phyloP scores from a whole-genome alignment of 1,140 invertebrate genomes.

The Achroia grisella region DNA sequence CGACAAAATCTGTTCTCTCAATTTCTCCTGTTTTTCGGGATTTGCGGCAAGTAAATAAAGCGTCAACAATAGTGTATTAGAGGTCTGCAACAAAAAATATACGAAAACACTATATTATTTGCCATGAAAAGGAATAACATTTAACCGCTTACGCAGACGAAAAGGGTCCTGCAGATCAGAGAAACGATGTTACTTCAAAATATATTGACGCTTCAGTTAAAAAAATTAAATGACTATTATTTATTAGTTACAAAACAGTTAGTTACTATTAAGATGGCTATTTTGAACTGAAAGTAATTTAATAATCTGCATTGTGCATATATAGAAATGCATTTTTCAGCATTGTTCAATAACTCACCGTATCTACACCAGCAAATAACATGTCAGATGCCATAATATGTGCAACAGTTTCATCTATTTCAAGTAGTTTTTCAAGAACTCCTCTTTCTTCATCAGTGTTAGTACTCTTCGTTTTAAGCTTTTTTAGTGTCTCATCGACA shows the following conservation, averaged over 20 bases:
- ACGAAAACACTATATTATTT: not conserved
- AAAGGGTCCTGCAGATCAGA: too few species aligned
- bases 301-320: not conserved
- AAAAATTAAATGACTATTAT: too few species aligned
- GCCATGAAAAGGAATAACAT: not conserved
- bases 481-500: conserved; percentile 19
- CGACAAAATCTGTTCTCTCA: conserved; percentile 78
- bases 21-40: conserved; percentile 77
- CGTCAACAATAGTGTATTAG: conserved; percentile 42
- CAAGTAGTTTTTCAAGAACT: conserved; percentile 74
- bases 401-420: conserved; percentile 74
- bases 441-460: conserved; percentile 52
- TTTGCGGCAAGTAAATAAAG: conserved; percentile 79
- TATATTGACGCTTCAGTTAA: too few species aligned
- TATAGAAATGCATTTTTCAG: not conserved
- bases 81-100: conserved; percentile 32
- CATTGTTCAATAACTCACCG: conserved; percentile 61
- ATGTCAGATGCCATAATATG: conserved; percentile 82
- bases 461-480: conserved; percentile 12
- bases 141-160: not conserved
- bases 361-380: conserved; percentile 84
- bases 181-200: too few species aligned
- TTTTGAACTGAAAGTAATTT: not conserved
- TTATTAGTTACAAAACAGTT: too few species aligned
- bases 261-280: too few species aligned